These are phyloP conservation scores for Syngnathus scovelli DNA, from an alignment of 2,113 vertebrate species.

Conservation along the genomic window DNA sequence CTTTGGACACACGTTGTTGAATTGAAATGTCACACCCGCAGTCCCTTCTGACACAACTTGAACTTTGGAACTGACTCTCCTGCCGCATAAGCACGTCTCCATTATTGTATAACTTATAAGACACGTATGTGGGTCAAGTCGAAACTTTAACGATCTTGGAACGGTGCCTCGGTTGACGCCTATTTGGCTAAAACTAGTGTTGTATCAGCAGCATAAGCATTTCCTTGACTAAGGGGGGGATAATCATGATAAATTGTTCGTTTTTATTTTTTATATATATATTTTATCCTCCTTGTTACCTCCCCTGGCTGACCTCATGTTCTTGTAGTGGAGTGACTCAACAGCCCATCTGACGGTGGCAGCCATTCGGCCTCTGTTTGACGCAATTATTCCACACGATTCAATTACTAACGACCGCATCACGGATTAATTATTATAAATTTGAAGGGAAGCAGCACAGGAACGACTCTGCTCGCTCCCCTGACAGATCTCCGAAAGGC, in stretches of 20 bases:
- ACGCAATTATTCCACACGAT: not conserved
- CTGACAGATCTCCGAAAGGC: constrained; percentile 63
- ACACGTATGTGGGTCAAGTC: not conserved
- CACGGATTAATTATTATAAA: not conserved
- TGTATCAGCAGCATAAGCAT: not conserved
- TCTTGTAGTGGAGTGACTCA: not conserved
- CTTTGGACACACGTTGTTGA: not conserved
- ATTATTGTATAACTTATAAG: not conserved
- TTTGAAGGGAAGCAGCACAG: constrained; percentile 28
- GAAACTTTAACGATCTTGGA: not conserved
- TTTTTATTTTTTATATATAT: too few species aligned
- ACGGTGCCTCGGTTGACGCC: not conserved
- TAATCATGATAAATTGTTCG: not conserved
- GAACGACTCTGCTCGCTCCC: constrained; percentile 50
- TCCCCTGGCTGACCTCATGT: not conserved
- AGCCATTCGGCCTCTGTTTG: not conserved
- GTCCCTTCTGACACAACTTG: constrained; percentile 7
- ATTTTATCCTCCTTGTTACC: too few species aligned
- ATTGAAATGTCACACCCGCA: constrained; percentile 6
- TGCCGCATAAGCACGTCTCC: not conserved
- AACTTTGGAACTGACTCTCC: not conserved
- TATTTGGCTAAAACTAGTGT: not conserved
- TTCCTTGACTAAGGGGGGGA: not conserved
- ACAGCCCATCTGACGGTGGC: not conserved
- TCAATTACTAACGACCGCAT: not conserved